Percentiles rank a stretch among this genome's conserved stretches.
Conservation (phyloP, 2,888 invertebrate genomes). For the Ischnus inquisitorius region DNA sequence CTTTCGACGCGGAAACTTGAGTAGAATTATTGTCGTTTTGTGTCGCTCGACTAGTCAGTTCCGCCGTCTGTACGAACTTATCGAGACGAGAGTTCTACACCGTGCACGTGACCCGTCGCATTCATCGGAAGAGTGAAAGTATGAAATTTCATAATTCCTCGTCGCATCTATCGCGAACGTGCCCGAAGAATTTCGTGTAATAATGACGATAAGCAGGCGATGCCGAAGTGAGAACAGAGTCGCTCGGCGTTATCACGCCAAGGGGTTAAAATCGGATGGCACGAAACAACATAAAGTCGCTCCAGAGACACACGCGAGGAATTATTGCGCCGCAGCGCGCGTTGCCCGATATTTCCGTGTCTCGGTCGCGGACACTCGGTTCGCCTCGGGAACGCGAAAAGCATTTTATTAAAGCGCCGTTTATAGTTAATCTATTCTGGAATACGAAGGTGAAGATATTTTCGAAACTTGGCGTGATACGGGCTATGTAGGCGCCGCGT, state of each 20-base stretch:
- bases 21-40: background rate
- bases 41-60: background rate
- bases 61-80: background rate
- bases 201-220: background rate
- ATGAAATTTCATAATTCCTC: slow-evolving; percentile 14
- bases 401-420: slow-evolving; percentile 19
- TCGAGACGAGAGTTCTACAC: background rate
- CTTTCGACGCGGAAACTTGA: background rate
- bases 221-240: background rate
- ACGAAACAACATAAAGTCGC: background rate
- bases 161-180: background rate
- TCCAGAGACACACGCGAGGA: slow-evolving; percentile 1
- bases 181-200: background rate
- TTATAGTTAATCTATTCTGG: slow-evolving; percentile 37
- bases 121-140: background rate
- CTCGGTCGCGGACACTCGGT: slow-evolving; percentile 29
- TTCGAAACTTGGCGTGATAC: slow-evolving; percentile 49
- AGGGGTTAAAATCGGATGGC: background rate
- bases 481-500: background rate
- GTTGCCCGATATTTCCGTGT: slow-evolving; percentile 11
- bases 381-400: background rate
- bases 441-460: slow-evolving; percentile 61
- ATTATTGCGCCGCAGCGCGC: background rate
- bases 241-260: background rate
- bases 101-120: background rate